Evolutionary conservation across 1,140 invertebrate genomes (phyloP).

Genomic region (Drosophila lacertosa): DNA sequence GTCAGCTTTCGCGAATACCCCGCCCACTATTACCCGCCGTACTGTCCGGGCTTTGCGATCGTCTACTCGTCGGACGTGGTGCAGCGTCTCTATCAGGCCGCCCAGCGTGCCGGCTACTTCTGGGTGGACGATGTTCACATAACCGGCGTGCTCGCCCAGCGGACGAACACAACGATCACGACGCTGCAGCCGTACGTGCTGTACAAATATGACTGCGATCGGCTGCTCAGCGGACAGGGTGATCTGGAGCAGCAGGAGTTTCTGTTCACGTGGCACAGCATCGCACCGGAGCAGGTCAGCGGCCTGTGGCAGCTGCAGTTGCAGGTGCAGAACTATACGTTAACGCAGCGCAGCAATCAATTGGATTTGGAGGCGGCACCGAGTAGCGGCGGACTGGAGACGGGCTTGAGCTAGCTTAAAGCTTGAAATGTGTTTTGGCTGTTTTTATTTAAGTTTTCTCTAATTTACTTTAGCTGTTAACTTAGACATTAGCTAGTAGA

Average conservation of each 20-base stretch:
- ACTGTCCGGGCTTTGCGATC: slow-evolving; percentile 91
- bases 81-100: slow-evolving; percentile 87
- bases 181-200: slow-evolving; percentile 85
- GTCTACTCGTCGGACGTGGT: slow-evolving; percentile 90
- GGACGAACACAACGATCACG: slow-evolving; percentile 86
- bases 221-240: slow-evolving; percentile 59
- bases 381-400: slow-evolving; percentile 2
- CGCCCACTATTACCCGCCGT: slow-evolving; percentile 88
- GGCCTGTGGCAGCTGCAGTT: slow-evolving; percentile 82
- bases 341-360: slow-evolving; percentile 1
- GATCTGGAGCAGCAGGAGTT: slow-evolving; percentile 81
- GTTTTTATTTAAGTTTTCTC: slow-evolving; percentile 50
- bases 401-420: slow-evolving; percentile 55
- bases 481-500: slow-evolving; percentile 30
- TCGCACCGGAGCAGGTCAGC: slow-evolving; percentile 84
- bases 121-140: slow-evolving; percentile 95
- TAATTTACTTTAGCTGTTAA: slow-evolving; percentile 48
- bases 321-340: slow-evolving; percentile 46
- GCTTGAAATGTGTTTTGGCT: slow-evolving; percentile 32
- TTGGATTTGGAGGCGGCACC: slow-evolving; percentile 1
- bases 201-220: slow-evolving; percentile 59
- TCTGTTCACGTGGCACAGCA: slow-evolving; percentile 86
- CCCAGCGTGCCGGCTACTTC: slow-evolving; percentile 88
- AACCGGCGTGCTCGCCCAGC: slow-evolving; percentile 89
- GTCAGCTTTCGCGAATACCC: slow-evolving; percentile 89